Evolutionary conservation across 2,797 vertebrate genomes (phyloP).

Genomic region (Manis javanica): DNA sequence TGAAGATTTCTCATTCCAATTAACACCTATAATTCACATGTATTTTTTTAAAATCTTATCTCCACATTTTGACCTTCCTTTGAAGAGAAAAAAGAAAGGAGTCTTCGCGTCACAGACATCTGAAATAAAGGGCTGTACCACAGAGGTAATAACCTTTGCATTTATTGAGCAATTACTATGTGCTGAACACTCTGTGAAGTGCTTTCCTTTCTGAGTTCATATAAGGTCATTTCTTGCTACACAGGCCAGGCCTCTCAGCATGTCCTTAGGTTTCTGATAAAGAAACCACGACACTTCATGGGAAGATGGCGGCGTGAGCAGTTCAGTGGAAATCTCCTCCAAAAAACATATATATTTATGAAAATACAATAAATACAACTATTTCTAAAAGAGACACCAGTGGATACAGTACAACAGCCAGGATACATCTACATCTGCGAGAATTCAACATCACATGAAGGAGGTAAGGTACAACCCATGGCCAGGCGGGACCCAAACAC

Average conservation of each 20-base stretch:
- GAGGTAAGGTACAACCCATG: no score
- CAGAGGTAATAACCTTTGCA: not conserved
- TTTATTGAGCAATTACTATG: not conserved
- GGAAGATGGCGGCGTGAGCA: no score
- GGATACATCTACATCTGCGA: no score
- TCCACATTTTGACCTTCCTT: not conserved
- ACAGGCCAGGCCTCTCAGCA: fast-evolving
- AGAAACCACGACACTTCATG: not conserved
- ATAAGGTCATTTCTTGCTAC: not conserved
- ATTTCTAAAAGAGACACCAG: no score
- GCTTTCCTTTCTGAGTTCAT: not conserved
- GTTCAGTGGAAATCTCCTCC: no score
- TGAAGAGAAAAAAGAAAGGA: not conserved
- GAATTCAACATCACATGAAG: no score
- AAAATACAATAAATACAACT: no score
- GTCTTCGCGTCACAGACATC: not conserved
- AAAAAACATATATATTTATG: no score
- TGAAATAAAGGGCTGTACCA: not conserved
- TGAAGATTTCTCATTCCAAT: not conserved
- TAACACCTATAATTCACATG: not conserved
- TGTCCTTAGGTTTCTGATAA: not conserved
- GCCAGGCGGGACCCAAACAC: no score
- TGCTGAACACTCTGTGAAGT: not conserved
- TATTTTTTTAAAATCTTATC: not conserved
- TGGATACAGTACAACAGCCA: no score